Base-by-base conservation (phyloP, 2,797 vertebrate genomes). In the Lutjanus campechanus region DNA sequence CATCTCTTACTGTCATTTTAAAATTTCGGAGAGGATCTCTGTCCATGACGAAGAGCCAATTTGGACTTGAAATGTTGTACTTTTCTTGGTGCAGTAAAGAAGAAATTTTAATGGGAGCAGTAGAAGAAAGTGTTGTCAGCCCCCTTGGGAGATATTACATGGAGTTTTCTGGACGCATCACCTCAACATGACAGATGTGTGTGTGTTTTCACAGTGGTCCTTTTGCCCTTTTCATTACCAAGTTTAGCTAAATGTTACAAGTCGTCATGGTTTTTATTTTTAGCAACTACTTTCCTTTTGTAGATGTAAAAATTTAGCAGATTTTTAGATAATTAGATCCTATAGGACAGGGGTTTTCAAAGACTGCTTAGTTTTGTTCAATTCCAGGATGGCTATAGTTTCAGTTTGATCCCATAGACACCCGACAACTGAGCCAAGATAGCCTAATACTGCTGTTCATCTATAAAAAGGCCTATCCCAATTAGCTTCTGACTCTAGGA, bases 121-220 rank as follows among this genome's bases (percentile, higher is more conserved):
- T 4, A 36, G 58, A 50, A 68, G 69, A 55, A 5, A 12, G 47
- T 53, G 40, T 41, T 72, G 7, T 16, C 41, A 20, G 40, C 12
- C 7, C 19, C 11, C 1, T 13, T 40, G 12, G 22, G 16, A 60
- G 15, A 59, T 69, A 8, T 50, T 44, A 50, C 7, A 41, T 46
- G 19, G 7, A 61, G 55, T 36, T 41, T 50, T 50, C 29, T 51
- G 43, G 46, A 60, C 0, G 3, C 53, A 10, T 55, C 44, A 47
- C 8, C 36, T 82, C 20, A 76, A 51, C 1, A 40, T 36, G 55
- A 70, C 5, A 62, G 36, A 64, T 36, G 59, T 56, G 4, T 40
- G 47, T 54, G 10, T 60, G 46, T 65, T 60, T 58, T 59, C 59
- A 49, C 16, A 41, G 41, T 54, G 60, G 41, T 49, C 9, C 10